Evolutionary conservation across 2,888 invertebrate species (phyloP).

Genomic region (Mimumesa dahlbomi): DNA sequence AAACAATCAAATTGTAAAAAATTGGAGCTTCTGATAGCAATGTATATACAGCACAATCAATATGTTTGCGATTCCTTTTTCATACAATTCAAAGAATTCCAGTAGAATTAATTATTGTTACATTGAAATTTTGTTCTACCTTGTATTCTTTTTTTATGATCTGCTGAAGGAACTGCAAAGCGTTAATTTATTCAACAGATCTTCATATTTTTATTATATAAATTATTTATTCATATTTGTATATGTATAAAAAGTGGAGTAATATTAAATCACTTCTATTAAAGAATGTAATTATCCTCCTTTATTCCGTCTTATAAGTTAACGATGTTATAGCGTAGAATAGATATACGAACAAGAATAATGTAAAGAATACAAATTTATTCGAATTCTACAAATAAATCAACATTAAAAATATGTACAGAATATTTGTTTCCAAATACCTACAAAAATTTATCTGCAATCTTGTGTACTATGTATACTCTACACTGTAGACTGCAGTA

Average conservation of each 20-base stretch:
- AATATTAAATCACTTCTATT: background rate
- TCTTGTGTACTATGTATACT: background rate
- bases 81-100: slow-evolving; percentile 7
- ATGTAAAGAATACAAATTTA: slow-evolving; percentile 5
- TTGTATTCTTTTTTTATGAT: too few species aligned
- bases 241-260: slow-evolving; percentile 11
- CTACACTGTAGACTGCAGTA: too few species aligned
- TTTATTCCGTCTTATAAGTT: too few species aligned
- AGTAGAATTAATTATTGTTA: slow-evolving; percentile 2
- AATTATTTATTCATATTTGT: slow-evolving; percentile 3
- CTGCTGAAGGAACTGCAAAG: too few species aligned
- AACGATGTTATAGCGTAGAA: background rate
- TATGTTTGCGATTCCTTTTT: background rate
- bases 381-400: background rate
- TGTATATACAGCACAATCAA: background rate
- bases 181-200: too few species aligned
- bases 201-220: slow-evolving; percentile 7
- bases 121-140: slow-evolving; percentile 11
- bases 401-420: background rate
- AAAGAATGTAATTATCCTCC: too few species aligned
- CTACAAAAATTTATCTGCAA: background rate
- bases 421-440: background rate
- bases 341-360: background rate
- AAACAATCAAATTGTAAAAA: slow-evolving; percentile 23
- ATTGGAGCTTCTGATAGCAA: slow-evolving; percentile 5